These are phyloP conservation scores for Antheraea mylitta DNA, from an alignment of 1,140 invertebrate genomes.

Conservation along the genomic window DNA sequence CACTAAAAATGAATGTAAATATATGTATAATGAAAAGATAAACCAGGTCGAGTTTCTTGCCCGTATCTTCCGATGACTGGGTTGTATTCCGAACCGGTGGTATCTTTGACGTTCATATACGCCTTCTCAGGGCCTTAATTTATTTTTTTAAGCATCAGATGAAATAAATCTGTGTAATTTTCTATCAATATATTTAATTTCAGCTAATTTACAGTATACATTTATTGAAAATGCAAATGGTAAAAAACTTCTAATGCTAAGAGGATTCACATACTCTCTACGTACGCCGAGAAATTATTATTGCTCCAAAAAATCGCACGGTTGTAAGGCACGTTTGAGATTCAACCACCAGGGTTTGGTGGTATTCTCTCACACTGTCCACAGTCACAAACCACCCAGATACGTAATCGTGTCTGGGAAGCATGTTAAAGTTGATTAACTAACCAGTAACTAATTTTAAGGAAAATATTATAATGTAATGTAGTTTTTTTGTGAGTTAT, in stretches of 20 bases:
- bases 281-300: not conserved
- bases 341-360: not conserved
- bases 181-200: not conserved
- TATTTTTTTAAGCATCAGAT: too few species aligned
- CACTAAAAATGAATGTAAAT: too few species aligned
- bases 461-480: too few species aligned
- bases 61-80: too few species aligned
- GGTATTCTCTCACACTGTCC: not conserved
- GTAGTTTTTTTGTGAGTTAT: too few species aligned
- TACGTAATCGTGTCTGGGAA: not conserved
- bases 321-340: not conserved
- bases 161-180: too few species aligned
- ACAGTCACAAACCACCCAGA: not conserved
- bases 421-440: not conserved
- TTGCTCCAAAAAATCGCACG: not conserved
- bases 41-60: too few species aligned
- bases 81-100: too few species aligned
- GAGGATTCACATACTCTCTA: slow-evolving; percentile 1
- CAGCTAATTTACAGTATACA: not conserved
- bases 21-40: too few species aligned
- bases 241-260: not conserved
- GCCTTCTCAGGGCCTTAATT: too few species aligned
- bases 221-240: not conserved
- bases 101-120: too few species aligned
- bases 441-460: not conserved